Evolutionary conservation across 2,797 vertebrate genomes (phyloP).

Genomic region (Mallotus villosus): DNA sequence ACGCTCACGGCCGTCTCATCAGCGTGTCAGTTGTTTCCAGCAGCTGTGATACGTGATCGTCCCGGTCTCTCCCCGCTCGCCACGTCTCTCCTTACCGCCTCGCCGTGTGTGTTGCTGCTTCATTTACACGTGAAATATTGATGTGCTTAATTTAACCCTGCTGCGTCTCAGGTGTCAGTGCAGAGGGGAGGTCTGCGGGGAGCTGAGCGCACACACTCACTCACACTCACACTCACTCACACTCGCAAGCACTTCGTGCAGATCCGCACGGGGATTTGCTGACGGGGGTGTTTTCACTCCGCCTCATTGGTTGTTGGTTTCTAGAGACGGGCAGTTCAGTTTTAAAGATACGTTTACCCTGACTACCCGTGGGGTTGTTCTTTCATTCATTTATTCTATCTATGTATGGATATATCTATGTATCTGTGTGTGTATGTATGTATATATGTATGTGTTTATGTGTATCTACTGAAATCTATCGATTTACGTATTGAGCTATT

Average conservation of each 20-base stretch:
- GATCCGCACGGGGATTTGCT: constrained; percentile 32
- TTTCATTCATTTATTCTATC: too few species aligned
- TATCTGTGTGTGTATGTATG: too few species aligned
- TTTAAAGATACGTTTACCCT: too few species aligned
- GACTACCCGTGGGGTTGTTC: too few species aligned
- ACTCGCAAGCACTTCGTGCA: not conserved
- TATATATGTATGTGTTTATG: too few species aligned
- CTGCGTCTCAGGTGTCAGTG: constrained; percentile 67
- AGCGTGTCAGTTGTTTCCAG: constrained; percentile 59
- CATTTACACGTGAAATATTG: constrained; percentile 81
- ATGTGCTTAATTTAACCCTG: constrained; percentile 76
- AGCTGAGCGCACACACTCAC: constrained; percentile 21
- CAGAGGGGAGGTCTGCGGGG: constrained; percentile 29
- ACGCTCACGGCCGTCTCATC: constrained; percentile 28
- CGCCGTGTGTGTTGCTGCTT: constrained; percentile 67
- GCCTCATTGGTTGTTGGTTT: constrained; percentile 21
- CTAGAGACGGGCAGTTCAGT: too few species aligned
- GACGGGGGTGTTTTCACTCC: constrained; percentile 8
- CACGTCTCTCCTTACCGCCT: constrained; percentile 70
- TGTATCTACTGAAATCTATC: too few species aligned
- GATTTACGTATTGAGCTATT: too few species aligned
- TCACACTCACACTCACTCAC: constrained; percentile 24
- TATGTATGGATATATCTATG: too few species aligned
- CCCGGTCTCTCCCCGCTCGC: constrained; percentile 43
- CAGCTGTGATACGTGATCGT: constrained; percentile 59